Evolutionary conservation across 2,797 vertebrate genomes (phyloP).

Genomic region (Sphaeramia orbicularis): DNA sequence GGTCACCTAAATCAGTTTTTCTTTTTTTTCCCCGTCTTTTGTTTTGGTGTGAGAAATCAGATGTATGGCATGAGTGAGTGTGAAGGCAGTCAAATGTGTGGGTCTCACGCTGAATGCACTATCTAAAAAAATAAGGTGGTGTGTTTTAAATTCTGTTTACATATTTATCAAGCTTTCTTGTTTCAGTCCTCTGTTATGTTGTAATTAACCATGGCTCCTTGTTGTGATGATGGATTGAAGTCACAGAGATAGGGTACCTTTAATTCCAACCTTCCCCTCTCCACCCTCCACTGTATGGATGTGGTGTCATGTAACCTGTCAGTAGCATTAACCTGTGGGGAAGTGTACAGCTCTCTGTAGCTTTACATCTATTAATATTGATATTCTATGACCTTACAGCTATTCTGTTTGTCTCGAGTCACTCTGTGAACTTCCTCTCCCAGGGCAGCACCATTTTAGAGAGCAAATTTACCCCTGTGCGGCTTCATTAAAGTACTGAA

Average conservation of each 20-base stretch:
- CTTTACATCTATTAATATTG: constrained; percentile 75
- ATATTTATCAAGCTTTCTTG: constrained; percentile 11
- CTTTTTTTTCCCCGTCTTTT: no score
- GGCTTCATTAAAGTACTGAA: constrained; percentile 74
- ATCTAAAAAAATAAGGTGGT: no score
- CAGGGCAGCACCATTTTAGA: constrained; percentile 51
- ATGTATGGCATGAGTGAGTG: no score
- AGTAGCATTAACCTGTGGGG: constrained; percentile 59
- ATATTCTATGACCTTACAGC: constrained; percentile 70
- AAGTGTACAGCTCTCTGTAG: constrained; percentile 39
- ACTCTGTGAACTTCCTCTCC: constrained; percentile 58
- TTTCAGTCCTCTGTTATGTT: constrained; percentile 3
- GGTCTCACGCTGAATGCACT: no score
- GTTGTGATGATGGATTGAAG: constrained; percentile 27
- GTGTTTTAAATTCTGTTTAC: no score
- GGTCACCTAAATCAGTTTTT: no score
- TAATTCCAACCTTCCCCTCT: constrained; percentile 29
- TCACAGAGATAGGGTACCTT: constrained; percentile 31
- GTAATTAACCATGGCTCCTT: constrained; percentile 1
- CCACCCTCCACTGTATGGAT: constrained; percentile 33
- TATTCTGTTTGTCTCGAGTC: constrained; percentile 61
- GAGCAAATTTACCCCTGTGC: constrained; percentile 59
- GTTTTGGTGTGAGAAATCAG: no score
- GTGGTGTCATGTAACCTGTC: constrained; percentile 55
- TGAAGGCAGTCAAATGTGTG: no score